Percentiles rank a stretch among this genome's conserved stretches.
Conservation (phyloP, 2,113 vertebrate genomes). For the Lophotis ruficrista region DNA sequence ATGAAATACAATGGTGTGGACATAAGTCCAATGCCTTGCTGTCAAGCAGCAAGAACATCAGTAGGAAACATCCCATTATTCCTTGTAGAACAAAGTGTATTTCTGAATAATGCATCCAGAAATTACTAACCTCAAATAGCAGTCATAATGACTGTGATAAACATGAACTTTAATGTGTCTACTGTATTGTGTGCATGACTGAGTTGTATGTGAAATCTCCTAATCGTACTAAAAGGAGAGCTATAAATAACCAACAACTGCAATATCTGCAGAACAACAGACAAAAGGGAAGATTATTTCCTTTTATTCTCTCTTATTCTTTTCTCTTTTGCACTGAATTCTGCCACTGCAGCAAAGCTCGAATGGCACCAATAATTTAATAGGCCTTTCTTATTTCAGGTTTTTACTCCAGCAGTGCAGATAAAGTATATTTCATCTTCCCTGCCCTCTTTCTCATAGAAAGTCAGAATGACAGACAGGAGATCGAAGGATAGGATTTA, state of each 20-base stretch:
- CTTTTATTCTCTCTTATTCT: background rate
- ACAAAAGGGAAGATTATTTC: background rate
- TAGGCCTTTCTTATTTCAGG: conserved; percentile 6
- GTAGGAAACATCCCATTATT: background rate
- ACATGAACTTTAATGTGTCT: background rate
- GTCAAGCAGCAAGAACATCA: background rate
- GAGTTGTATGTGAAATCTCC: background rate
- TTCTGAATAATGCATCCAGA: background rate
- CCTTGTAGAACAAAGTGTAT: background rate
- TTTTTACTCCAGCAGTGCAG: conserved; percentile 8
- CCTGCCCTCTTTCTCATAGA: background rate
- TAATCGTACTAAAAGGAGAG: background rate
- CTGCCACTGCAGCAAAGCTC: background rate
- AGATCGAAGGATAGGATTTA: conserved; percentile 34
- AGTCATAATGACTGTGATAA: background rate
- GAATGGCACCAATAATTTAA: conserved; percentile 5
- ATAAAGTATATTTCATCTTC: conserved; percentile 24
- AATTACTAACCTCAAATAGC: background rate
- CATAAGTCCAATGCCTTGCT: background rate
- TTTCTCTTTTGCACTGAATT: background rate
- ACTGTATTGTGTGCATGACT: background rate
- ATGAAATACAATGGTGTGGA: background rate
- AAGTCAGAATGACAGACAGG: background rate
- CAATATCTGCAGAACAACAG: background rate
- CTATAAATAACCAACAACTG: background rate